These are phyloP conservation scores for Clepsis dumicolana DNA, from an alignment of 2,888 invertebrate genomes.

Conservation along the genomic window DNA sequence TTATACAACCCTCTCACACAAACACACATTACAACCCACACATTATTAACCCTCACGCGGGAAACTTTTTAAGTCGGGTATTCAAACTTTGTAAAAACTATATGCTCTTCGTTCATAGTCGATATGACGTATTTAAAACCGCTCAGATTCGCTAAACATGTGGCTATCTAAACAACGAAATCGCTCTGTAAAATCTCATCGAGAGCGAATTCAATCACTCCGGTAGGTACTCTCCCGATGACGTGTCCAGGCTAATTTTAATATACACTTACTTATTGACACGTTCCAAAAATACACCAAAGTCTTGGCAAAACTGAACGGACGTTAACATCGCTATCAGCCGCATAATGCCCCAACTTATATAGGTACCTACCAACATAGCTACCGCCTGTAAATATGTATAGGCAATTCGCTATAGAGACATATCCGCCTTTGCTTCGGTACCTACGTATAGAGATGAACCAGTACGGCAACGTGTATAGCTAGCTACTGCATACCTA, in stretches of 20 bases:
- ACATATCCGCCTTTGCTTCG: slow-evolving; percentile 53
- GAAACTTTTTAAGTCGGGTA: neutral
- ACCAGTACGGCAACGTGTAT: slow-evolving; percentile 32
- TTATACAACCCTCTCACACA: too few relatives aligned
- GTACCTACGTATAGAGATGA: slow-evolving; percentile 42
- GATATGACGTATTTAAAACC: slow-evolving; percentile 1
- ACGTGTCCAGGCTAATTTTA: slow-evolving; percentile 83
- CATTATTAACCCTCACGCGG: neutral
- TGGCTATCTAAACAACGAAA: slow-evolving; percentile 25
- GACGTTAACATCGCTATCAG: slow-evolving; percentile 85
- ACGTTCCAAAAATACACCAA: slow-evolving; percentile 83
- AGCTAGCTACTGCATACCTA: slow-evolving; percentile 45
- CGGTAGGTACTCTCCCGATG: slow-evolving; percentile 65
- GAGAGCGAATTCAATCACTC: slow-evolving; percentile 73
- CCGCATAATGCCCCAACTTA: slow-evolving; percentile 77
- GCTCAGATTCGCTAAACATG: slow-evolving; percentile 17
- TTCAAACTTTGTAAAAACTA: neutral
- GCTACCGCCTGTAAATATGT: slow-evolving; percentile 47
- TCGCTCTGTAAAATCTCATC: slow-evolving; percentile 56
- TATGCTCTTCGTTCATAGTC: neutral
- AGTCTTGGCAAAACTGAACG: slow-evolving; percentile 85
- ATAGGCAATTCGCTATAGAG: slow-evolving; percentile 49
- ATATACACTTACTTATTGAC: slow-evolving; percentile 85
- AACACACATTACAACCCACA: too few relatives aligned
- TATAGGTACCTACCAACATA: slow-evolving; percentile 44